phyloP scores from a whole-genome alignment of 2,797 vertebrate genomes.

The Meriones psammophilus region DNA sequence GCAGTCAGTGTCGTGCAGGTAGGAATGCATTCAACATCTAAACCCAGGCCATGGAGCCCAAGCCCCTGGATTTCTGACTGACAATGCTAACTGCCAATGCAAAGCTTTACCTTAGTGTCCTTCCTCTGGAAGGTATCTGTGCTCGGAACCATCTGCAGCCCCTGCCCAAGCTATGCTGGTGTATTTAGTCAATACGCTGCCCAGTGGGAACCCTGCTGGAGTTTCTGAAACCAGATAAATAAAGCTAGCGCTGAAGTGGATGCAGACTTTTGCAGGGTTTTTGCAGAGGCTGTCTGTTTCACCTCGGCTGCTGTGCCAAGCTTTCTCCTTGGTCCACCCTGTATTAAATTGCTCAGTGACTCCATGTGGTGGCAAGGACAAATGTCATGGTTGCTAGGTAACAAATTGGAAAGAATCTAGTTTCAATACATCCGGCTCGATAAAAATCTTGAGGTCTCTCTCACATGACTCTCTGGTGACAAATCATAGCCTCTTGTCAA shows the following conservation, averaged over 20 bases:
- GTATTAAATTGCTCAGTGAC: background rate
- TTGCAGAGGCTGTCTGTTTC: background rate
- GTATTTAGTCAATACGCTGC: background rate
- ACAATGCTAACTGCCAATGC: background rate
- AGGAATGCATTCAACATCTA: background rate
- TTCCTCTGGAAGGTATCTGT: background rate
- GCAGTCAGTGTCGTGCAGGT: background rate
- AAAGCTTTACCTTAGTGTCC: background rate
- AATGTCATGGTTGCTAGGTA: slow-evolving; percentile 60
- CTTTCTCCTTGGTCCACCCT: background rate
- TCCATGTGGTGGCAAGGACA: background rate
- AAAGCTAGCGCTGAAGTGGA: background rate
- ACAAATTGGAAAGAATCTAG: background rate
- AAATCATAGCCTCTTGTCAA: slow-evolving; percentile 28
- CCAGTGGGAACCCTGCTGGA: background rate
- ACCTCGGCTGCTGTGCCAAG: background rate
- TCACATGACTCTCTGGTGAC: background rate
- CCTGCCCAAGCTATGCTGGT: background rate
- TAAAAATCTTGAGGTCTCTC: slow-evolving; percentile 11
- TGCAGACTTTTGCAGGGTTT: background rate
- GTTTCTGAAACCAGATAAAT: slow-evolving; percentile 1
- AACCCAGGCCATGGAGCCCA: accelerated
- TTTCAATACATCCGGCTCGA: slow-evolving; percentile 11
- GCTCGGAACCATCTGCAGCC: background rate
- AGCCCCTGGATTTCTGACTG: background rate